Conservation (phyloP, 1,140 invertebrate genomes). For the Andricus grossulariae region DNA sequence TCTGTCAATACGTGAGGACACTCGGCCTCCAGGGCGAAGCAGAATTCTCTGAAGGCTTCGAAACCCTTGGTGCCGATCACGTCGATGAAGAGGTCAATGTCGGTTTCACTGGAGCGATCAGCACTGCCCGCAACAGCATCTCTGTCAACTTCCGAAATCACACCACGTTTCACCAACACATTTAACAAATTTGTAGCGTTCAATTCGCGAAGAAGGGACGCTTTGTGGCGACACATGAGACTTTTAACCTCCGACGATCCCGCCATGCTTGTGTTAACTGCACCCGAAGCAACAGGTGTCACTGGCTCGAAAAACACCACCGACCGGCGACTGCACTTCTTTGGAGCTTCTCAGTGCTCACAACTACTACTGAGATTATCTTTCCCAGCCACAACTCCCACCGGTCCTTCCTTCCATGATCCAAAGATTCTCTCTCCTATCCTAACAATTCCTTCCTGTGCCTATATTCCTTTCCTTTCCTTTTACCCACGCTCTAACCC, state of each 20-base stretch:
- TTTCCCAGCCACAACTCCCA: neutral
- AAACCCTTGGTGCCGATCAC: slow-evolving; percentile 76
- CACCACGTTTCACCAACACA: slow-evolving; percentile 67
- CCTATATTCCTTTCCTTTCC: neutral
- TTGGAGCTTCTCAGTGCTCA: neutral
- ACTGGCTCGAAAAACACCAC: slow-evolving; percentile 43
- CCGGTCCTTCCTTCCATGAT: neutral
- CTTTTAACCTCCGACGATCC: slow-evolving; percentile 64
- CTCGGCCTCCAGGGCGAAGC: slow-evolving; percentile 76
- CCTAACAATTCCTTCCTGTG: neutral
- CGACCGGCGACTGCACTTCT: neutral
- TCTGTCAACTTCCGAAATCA: slow-evolving; percentile 66
- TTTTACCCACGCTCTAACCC: slow-evolving; percentile 11
- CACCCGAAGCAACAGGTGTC: slow-evolving; percentile 55
- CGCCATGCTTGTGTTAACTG: slow-evolving; percentile 53
- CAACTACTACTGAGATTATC: no score
- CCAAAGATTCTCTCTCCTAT: neutral
- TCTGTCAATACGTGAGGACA: slow-evolving; percentile 77
- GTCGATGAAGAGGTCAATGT: slow-evolving; percentile 74
- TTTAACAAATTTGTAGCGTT: slow-evolving; percentile 65
- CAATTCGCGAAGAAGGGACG: slow-evolving; percentile 62
- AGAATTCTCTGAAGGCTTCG: slow-evolving; percentile 77
- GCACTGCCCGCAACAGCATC: slow-evolving; percentile 61
- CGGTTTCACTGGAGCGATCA: slow-evolving; percentile 57
- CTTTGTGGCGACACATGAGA: slow-evolving; percentile 67